Percentiles rank a stretch among this genome's conserved stretches.
phyloP scores from a whole-genome alignment of 2,113 vertebrate species.

The Anhinga anhinga region DNA sequence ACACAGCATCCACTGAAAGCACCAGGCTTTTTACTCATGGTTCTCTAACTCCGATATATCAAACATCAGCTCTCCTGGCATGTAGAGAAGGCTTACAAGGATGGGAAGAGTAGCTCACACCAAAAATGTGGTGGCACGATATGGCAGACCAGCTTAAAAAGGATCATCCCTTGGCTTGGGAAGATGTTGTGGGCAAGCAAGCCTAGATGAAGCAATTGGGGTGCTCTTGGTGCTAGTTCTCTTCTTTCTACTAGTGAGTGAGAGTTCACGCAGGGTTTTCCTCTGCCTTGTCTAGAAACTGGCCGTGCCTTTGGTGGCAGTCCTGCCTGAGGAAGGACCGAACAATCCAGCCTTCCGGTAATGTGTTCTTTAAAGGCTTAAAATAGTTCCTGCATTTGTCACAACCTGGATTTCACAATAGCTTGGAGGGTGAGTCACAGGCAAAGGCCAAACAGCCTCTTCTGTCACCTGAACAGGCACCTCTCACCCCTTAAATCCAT shows the following conservation, averaged over 20 bases:
- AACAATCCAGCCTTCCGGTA: constrained; percentile 10
- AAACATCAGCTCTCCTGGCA: neutral
- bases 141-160: neutral
- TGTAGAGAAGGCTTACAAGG: neutral
- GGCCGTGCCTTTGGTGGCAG: neutral
- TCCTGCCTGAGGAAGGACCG: neutral
- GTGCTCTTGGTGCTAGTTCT: rapidly evolving
- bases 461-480: neutral
- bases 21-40: neutral
- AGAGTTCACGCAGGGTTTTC: neutral
- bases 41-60: neutral
- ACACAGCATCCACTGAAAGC: neutral
- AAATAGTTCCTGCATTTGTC: constrained; percentile 39
- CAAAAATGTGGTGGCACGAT: rapidly evolving
- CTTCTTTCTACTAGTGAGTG: neutral
- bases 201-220: rapidly evolving
- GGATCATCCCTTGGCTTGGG: neutral
- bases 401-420: neutral
- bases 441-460: neutral
- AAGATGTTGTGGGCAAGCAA: neutral
- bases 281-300: constrained; percentile 8
- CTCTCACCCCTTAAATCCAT: neutral
- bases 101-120: neutral
- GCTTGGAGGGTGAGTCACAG: neutral
- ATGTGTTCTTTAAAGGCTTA: neutral